Base-by-base conservation (phyloP, 2,113 vertebrate genomes). In the Petaurus breviceps region DNA sequence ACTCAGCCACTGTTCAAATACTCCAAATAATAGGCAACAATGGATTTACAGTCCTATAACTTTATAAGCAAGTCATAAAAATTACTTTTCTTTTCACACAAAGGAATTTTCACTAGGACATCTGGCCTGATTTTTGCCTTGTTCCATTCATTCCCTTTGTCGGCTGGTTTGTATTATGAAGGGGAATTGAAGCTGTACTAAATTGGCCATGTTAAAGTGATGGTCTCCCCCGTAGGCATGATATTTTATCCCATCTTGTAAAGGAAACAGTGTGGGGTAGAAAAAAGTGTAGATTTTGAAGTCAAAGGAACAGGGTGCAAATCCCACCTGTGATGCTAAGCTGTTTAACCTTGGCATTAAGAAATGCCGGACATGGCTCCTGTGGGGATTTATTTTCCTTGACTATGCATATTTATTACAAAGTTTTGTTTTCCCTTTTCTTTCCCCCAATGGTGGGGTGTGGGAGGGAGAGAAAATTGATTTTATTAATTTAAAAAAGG, bases 51-150 rank as follows among this genome's bases (percentile, higher is more conserved):
- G 46, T 95, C 51, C 47, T 91, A 2, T 46, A 52, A 55, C 57
- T 53, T 93, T 93, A 89, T 24, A 93, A 96, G 55, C 77, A 43
- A 96, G 37, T 84, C 43, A 89, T 50, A 10, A 14, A 77, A 47
- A 51, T 90, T 92, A 54, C 90, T 96, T 97, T 94, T 31, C 90
- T 94, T 94, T 95, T 55, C 49, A 57, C 61, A 94, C 77, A 90
- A 96, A 28, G 23, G 47, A 89, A 91, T 95, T 94, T 96, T 96
- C 55, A 61, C 50, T 47, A 93, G 92, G 93, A 2, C 50, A 43
- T 89, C 92, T 77, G n/a, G 51, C 31, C 31, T 8, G 22, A 50
- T 93, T 46, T 8, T 94, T 84, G 37, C 49, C 23, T 28, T 93
- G 11, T 50, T 93, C 55, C 54, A 25, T 77, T 92, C 54, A 25